Percentiles rank a stretch among this genome's conserved stretches.
Conservation (phyloP, 2,888 invertebrate genomes). For the Sphaeridia pumilis region DNA sequence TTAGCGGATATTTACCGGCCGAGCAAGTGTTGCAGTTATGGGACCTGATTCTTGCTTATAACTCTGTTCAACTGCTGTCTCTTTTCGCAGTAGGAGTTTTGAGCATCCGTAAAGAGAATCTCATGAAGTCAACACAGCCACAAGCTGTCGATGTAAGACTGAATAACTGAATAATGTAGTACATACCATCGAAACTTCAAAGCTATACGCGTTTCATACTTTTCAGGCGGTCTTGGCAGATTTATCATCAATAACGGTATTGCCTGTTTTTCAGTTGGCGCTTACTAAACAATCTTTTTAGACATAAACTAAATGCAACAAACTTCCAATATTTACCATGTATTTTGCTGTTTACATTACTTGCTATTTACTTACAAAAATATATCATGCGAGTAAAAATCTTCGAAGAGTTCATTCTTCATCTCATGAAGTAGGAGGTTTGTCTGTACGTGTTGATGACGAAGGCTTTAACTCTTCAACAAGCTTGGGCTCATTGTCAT, state of each 20-base stretch:
- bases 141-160: conserved; percentile 58
- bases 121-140: conserved; percentile 50
- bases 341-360: no score
- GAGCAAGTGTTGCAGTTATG: conserved; percentile 83
- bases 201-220: conserved; percentile 8
- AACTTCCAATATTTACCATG: no score
- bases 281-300: conserved; percentile 50
- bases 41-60: conserved; percentile 85
- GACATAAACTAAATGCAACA: no score
- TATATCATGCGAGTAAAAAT: no score
- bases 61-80: conserved; percentile 78
- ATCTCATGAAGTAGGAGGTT: no score
- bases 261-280: conserved; percentile 70
- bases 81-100: conserved; percentile 73
- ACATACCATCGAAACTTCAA: neutral
- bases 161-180: neutral
- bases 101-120: conserved; percentile 72
- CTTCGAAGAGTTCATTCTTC: no score
- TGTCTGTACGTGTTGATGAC: neutral
- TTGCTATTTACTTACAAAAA: no score
- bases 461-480: conserved; percentile 15
- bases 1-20: conserved; percentile 85
- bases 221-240: conserved; percentile 67
- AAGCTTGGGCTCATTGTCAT: conserved; percentile 12
- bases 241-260: conserved; percentile 71